Conservation (phyloP, 2,113 vertebrate species). For the Anoplopoma fimbria region DNA sequence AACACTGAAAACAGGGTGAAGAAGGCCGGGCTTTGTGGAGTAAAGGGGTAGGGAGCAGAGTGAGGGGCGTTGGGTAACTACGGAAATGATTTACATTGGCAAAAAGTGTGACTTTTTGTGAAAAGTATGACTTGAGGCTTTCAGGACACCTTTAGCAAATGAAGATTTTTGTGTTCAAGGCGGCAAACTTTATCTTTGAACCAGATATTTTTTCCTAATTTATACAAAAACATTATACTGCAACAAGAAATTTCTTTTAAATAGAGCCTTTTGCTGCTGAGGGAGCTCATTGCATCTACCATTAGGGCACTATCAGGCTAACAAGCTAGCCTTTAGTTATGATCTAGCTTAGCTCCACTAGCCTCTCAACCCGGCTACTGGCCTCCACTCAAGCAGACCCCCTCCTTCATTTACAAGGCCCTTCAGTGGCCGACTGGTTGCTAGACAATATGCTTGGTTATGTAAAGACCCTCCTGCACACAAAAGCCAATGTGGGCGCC, state of each 20-base stretch:
- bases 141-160: neutral
- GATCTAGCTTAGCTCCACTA: slow-evolving; percentile 65
- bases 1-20: slow-evolving; percentile 62
- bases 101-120: slow-evolving; percentile 14
- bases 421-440: slow-evolving; percentile 81
- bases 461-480: slow-evolving; percentile 87
- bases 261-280: neutral
- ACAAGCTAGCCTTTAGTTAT: slow-evolving; percentile 71
- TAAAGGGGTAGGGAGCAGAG: slow-evolving; percentile 13
- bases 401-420: slow-evolving; percentile 80
- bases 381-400: slow-evolving; percentile 77
- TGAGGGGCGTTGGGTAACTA: slow-evolving; percentile 38
- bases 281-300: slow-evolving; percentile 55
- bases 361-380: slow-evolving; percentile 67
- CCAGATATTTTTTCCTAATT: neutral
- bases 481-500: slow-evolving; percentile 84
- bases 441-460: slow-evolving; percentile 88
- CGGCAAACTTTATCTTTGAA: neutral
- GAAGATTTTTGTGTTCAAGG: neutral
- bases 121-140: neutral
- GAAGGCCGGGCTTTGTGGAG: slow-evolving; percentile 77
- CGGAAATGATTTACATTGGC: slow-evolving; percentile 42
- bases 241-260: slow-evolving; percentile 5
- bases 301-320: slow-evolving; percentile 68
- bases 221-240: neutral